phyloP scores from a whole-genome alignment of 2,888 invertebrate species.

The Matsumyia berberina region DNA sequence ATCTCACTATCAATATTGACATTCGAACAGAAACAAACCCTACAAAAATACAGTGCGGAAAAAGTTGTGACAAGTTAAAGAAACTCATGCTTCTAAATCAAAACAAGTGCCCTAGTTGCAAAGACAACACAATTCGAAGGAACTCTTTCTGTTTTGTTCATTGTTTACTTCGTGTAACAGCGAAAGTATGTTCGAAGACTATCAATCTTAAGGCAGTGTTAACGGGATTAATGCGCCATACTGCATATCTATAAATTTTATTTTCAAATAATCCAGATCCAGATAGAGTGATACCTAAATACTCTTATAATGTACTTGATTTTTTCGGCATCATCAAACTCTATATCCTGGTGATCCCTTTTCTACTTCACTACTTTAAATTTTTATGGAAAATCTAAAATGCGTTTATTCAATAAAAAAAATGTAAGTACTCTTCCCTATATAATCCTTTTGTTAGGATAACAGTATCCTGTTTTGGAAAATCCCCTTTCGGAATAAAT shows the following conservation, averaged over 20 bases:
- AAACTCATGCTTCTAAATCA: too few relatives aligned
- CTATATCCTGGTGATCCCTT: neutral
- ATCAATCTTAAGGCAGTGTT: neutral
- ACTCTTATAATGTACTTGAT: neutral
- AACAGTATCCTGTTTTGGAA: neutral
- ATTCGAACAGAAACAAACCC: too few relatives aligned
- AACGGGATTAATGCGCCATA: neutral
- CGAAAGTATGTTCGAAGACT: neutral
- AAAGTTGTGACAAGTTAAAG: too few relatives aligned
- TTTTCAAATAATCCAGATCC: neutral
- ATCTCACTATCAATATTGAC: too few relatives aligned
- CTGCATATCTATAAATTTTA: neutral
- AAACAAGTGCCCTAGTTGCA: too few relatives aligned
- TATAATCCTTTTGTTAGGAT: conserved; percentile 57
- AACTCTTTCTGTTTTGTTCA: too few relatives aligned
- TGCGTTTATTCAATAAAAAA: conserved; percentile 9
- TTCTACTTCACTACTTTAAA: neutral
- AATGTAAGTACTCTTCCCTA: conserved; percentile 19
- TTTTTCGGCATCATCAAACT: neutral
- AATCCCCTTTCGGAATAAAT: conserved; percentile 21
- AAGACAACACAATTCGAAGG: too few relatives aligned
- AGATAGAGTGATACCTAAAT: too few relatives aligned
- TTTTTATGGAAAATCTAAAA: conserved; percentile 2
- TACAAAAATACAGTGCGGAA: too few relatives aligned
- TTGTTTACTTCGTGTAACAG: too few relatives aligned